Evolutionary conservation across 2,113 vertebrate genomes (phyloP), one percentile per base, ranked within the genome.

Genomic region (Centropus unirufus): DNA sequence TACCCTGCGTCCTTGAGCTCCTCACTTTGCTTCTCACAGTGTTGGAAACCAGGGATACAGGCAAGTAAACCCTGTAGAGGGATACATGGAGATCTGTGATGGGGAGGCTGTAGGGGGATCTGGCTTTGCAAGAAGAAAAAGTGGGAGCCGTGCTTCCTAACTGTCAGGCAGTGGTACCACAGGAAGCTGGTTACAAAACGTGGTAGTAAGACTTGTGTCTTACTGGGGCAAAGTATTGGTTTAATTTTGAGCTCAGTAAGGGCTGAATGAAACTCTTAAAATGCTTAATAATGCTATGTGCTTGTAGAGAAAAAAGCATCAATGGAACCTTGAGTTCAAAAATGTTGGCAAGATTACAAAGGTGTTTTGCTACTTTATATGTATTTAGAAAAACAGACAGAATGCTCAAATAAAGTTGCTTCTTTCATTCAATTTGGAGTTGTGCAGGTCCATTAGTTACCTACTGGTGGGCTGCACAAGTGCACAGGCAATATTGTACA

Each of bases 371-470:
- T 24, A 26, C 14, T 81, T 54, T n/a, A 36, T 46, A n/a, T 2
- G 5, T 22, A n/a, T 12, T n/a, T 16, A 3, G 14, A 44, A 76
- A 69, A 66, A 8, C 1, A 36, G 11, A 29, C 3, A 8, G 0
- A 0, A 13, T 84, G 91, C 84, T 85, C 11, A 57, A 17, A 72
- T 34, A 15, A 51, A 64, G 9, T 47, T 46, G 1, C 16, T 91
- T 32, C 5, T 54, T 57, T 85, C 32, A 34, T 67, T 78, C 49
- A 30, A 2, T 72, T 68, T 73, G 62, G 15, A 74, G 12, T 3
- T 68, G 7, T 54, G 16, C 14, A 52, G 9, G 9, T 83, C 24
- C 66, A 12, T 51, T 51, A 42, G 29, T 29, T 72, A 32, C 14
- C 11, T 59, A 29, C 6, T 16, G 7, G 12, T 7, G 18, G 9